phyloP scores from a whole-genome alignment of 2,888 invertebrate genomes.

The Papilio demoleus region DNA sequence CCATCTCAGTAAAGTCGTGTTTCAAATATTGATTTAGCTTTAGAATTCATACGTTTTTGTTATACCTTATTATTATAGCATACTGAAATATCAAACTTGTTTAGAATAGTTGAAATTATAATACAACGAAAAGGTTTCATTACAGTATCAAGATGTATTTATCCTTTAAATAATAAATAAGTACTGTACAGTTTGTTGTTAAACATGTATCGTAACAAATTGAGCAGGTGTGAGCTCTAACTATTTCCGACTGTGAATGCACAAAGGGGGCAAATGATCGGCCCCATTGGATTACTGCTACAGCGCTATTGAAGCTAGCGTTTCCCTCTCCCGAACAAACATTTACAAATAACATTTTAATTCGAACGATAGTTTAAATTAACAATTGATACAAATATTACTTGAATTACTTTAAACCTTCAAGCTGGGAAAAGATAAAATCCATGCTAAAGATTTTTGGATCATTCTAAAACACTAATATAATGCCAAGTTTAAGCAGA shows the following conservation, averaged over 20 bases:
- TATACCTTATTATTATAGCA: neutral
- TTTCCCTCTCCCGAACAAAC: neutral
- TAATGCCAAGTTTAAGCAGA: too few species aligned
- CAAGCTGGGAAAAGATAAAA: too few species aligned
- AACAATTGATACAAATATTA: too few species aligned
- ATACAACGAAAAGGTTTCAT: neutral
- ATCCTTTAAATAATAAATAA: neutral
- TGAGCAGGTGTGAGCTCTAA: neutral
- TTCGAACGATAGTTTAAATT: too few species aligned
- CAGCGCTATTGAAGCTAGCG: neutral
- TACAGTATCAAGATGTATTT: neutral
- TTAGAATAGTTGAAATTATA: neutral
- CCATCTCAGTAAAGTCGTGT: neutral
- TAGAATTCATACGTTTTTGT: neutral
- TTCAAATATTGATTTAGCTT: neutral
- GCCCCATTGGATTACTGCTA: neutral
- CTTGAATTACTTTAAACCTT: too few species aligned
- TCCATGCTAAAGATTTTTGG: too few species aligned
- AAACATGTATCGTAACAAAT: neutral
- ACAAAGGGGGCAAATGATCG: conserved; percentile 7
- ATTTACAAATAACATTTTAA: neutral
- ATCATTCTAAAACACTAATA: too few species aligned
- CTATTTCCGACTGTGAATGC: neutral
- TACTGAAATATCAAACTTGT: neutral
- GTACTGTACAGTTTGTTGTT: neutral